These are phyloP conservation scores for Listrodromus nycthemerus DNA, from an alignment of 2,888 invertebrate genomes.

Conservation along the genomic window DNA sequence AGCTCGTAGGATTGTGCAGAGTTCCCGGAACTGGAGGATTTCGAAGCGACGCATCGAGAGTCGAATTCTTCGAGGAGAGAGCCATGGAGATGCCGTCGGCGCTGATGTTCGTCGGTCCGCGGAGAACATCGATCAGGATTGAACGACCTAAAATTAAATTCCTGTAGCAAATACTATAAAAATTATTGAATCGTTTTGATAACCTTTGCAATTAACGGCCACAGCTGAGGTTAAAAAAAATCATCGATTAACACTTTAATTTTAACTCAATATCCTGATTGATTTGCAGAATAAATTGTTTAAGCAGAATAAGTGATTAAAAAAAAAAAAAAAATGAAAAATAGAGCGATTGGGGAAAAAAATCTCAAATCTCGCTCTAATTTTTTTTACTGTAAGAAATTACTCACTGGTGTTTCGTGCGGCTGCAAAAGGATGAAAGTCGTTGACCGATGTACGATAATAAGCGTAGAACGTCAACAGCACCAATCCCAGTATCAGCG, in stretches of 20 bases:
- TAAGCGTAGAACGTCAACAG: constrained; percentile 81
- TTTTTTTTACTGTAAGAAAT: not conserved
- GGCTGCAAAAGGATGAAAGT: constrained; percentile 74
- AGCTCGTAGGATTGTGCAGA: constrained; percentile 35
- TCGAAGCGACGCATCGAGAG: constrained; percentile 63
- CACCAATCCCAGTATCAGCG: constrained; percentile 79
- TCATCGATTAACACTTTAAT: not conserved
- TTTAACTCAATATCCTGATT: not conserved
- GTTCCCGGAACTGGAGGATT: constrained; percentile 29
- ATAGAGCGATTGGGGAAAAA: not conserved
- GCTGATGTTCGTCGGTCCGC: constrained; percentile 68
- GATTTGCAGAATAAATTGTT: not conserved
- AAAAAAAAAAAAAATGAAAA: not conserved
- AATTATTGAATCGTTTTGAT: too few relatives aligned
- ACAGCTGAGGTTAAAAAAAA: not conserved
- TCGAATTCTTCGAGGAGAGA: constrained; percentile 69
- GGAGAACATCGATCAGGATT: constrained; percentile 62
- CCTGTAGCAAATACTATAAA: not conserved
- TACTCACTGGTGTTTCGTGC: constrained; percentile 76
- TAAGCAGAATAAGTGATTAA: not conserved
- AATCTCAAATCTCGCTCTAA: not conserved
- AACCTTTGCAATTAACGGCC: not conserved
- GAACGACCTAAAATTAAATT: constrained; percentile 70
- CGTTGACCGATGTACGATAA: constrained; percentile 78
- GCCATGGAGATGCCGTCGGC: constrained; percentile 59